Percentiles rank a stretch among this genome's conserved stretches.
Evolutionary conservation across 2,888 invertebrate genomes (phyloP).

Genomic region (Morpho helenor): DNA sequence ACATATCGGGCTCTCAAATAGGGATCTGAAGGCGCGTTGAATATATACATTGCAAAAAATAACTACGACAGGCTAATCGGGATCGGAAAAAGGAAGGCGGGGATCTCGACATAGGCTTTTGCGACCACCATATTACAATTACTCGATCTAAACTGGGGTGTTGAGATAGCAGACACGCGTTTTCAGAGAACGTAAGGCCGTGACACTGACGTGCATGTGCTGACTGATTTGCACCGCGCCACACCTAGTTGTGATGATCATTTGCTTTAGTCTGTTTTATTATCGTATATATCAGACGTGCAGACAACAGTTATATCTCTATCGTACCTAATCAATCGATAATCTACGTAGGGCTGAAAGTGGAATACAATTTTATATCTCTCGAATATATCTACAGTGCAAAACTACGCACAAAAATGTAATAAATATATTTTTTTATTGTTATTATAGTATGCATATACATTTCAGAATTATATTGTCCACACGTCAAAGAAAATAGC

Average conservation of each 20-base stretch:
- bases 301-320: constrained; percentile 48
- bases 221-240: constrained; percentile 61
- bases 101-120: constrained; percentile 59
- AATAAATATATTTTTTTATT: constrained; percentile 4
- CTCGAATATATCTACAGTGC: constrained; percentile 4
- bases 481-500: constrained; percentile 38
- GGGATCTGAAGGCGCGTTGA: constrained; percentile 42
- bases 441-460: constrained; percentile 29
- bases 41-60: constrained; percentile 47
- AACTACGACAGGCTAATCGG: constrained; percentile 37
- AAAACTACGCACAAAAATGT: constrained; percentile 10
- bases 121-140: constrained; percentile 57
- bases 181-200: constrained; percentile 17
- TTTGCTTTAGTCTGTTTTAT: constrained; percentile 51
- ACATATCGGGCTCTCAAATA: constrained; percentile 60
- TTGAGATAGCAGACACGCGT: neutral
- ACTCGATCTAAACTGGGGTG: constrained; percentile 8
- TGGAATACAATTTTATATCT: neutral
- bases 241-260: constrained; percentile 75
- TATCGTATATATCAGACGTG: constrained; percentile 36
- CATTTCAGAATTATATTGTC: constrained; percentile 38
- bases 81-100: constrained; percentile 30
- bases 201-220: constrained; percentile 47
- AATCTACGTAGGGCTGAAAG: neutral
- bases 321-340: neutral